phyloP scores from a whole-genome alignment of 2,888 invertebrate species.

The Andricus curvator region DNA sequence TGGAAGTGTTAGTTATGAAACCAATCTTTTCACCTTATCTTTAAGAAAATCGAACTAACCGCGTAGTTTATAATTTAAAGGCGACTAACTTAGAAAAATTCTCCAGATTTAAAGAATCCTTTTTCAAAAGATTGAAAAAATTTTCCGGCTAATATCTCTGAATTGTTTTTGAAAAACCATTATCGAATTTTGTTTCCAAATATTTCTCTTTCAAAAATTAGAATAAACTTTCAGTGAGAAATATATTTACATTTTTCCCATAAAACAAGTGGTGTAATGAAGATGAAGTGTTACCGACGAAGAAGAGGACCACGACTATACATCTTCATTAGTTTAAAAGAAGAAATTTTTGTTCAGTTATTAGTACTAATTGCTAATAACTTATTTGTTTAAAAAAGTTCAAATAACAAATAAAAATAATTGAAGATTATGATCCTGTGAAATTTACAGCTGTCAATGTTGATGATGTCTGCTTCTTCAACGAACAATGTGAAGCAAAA shows the following conservation, averaged over 20 bases:
- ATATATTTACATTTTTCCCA: neutral
- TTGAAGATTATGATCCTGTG: neutral
- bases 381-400: neutral
- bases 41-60: slow-evolving; percentile 2
- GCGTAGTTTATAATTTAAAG: slow-evolving; percentile 3
- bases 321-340: neutral
- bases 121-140: neutral
- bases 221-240: neutral
- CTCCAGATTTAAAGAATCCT: neutral
- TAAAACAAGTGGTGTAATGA: neutral
- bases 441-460: slow-evolving; percentile 83
- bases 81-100: neutral
- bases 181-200: too few species aligned
- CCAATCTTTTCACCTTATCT: slow-evolving; percentile 21
- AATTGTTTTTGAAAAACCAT: too few species aligned
- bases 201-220: neutral
- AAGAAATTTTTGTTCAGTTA: neutral
- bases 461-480: slow-evolving; percentile 91
- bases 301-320: neutral
- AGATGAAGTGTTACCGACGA: slow-evolving; percentile 1
- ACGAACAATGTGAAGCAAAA: slow-evolving; percentile 89
- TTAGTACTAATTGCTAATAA: neutral
- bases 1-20: slow-evolving; percentile 15
- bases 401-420: neutral
- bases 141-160: too few species aligned